phyloP scores from a whole-genome alignment of 2,113 vertebrate species.

The Bothrops jararaca region DNA sequence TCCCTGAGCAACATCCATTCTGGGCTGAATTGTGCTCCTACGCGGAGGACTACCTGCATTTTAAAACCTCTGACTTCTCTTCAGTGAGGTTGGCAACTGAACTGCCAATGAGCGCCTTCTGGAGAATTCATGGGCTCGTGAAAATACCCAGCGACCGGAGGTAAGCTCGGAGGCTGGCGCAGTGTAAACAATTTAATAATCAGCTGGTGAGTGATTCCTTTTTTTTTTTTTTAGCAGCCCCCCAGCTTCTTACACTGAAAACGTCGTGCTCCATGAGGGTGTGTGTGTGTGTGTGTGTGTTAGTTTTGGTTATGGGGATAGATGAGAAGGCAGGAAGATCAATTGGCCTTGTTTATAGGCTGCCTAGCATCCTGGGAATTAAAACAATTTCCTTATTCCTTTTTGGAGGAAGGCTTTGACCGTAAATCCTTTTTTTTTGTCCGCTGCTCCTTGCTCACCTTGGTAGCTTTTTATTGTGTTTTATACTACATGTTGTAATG shows the following conservation, averaged over 20 bases:
- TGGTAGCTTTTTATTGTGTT: background rate
- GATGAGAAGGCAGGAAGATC: background rate
- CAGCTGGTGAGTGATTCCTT: background rate
- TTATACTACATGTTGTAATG: background rate
- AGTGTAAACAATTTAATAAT: background rate
- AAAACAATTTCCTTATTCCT: slow-evolving; percentile 1
- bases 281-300: background rate
- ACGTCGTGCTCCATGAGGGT: background rate
- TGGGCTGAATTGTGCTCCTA: too few species aligned
- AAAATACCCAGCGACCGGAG: background rate
- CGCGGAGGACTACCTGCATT: too few species aligned
- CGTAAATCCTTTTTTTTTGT: slow-evolving; percentile 32
- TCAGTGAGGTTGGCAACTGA: background rate
- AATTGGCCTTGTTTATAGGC: slow-evolving; percentile 6
- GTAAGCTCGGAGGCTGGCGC: background rate
- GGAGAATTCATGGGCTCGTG: background rate
- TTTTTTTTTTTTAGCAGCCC: background rate
- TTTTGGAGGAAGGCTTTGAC: background rate
- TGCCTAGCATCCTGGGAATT: background rate
- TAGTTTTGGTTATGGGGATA: background rate
- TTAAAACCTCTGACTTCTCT: background rate
- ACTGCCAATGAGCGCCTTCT: background rate
- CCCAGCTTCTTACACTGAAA: background rate
- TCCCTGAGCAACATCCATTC: too few species aligned
- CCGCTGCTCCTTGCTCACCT: background rate